Evolutionary conservation across 2,797 vertebrate genomes (phyloP).

Genomic region (Scyliorhinus canicula): DNA sequence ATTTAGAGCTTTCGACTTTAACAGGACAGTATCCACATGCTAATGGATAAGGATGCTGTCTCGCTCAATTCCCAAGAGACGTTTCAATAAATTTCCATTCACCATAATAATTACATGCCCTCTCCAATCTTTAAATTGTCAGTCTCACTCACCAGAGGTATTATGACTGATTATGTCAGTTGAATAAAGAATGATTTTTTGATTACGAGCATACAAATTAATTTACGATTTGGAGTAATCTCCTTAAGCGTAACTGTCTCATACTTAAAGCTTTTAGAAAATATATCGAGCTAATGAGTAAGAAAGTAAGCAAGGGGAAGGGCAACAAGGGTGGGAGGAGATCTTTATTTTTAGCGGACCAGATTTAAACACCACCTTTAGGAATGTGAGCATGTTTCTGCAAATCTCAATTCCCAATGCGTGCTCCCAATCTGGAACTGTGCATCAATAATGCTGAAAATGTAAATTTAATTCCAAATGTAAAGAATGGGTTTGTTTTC

Average conservation of each 20-base stretch:
- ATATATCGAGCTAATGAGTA: not conserved
- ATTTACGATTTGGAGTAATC: conserved; percentile 19
- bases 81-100: conserved; percentile 14
- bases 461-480: not conserved
- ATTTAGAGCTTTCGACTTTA: not conserved
- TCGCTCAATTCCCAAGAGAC: not conserved
- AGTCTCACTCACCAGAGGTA: conserved; percentile 2
- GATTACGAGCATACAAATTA: not conserved
- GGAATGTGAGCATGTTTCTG: not conserved
- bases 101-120: conserved; percentile 4
- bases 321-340: no score
- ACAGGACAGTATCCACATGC: not conserved
- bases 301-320: not conserved
- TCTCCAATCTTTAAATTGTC: conserved; percentile 13
- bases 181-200: not conserved
- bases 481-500: not conserved
- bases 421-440: not conserved
- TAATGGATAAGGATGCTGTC: not conserved
- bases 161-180: not conserved
- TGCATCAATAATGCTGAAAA: not conserved
- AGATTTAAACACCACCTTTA: not conserved
- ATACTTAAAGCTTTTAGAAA: not conserved
- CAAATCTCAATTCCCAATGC: not conserved
- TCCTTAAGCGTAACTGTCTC: not conserved
- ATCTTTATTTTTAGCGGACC: not conserved